Percentiles rank a stretch among this genome's conserved stretches.
These are phyloP conservation scores for Blennius ocellaris DNA, from an alignment of 2,113 vertebrate genomes.

Conservation along the genomic window DNA sequence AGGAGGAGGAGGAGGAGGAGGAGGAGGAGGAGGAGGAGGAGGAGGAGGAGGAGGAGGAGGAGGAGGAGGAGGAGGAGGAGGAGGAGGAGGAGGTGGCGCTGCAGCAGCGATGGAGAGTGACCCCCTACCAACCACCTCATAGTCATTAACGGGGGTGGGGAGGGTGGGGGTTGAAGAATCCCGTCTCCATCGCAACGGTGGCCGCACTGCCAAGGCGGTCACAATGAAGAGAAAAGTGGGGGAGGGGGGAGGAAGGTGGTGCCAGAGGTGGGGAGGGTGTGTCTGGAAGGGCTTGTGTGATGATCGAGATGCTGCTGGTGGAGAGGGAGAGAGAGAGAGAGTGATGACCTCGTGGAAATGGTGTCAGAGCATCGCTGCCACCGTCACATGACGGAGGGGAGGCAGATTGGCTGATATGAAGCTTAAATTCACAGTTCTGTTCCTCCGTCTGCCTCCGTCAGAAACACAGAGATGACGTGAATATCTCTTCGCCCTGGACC, in stretches of 20 bases:
- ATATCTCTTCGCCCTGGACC: too few relatives aligned
- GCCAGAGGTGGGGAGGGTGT: conserved; percentile 11
- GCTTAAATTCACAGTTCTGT: too few relatives aligned
- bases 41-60: conserved; percentile 51
- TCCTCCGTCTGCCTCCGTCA: too few relatives aligned
- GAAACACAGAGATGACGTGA: too few relatives aligned
- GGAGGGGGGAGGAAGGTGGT: conserved; percentile 12
- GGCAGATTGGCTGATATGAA: too few relatives aligned
- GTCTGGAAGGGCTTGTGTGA: background rate
- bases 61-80: conserved; percentile 50
- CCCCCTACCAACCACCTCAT: conserved; percentile 78
- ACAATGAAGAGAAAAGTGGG: conserved; percentile 75
- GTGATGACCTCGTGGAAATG: too few relatives aligned
- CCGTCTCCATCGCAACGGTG: conserved; percentile 79
- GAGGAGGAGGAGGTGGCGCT: conserved; percentile 44
- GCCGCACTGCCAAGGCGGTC: conserved; percentile 81
- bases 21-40: conserved; percentile 51
- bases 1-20: conserved; percentile 50
- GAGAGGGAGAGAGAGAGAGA: too few relatives aligned
- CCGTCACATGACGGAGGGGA: too few relatives aligned
- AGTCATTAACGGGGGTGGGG: conserved; percentile 76
- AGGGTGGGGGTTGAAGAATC: conserved; percentile 70
- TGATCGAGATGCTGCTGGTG: too few relatives aligned
- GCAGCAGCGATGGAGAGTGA: conserved; percentile 55
- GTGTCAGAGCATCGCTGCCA: too few relatives aligned